phyloP scores from a whole-genome alignment of 2,113 vertebrate species.

The Tachysurus fulvidraco region DNA sequence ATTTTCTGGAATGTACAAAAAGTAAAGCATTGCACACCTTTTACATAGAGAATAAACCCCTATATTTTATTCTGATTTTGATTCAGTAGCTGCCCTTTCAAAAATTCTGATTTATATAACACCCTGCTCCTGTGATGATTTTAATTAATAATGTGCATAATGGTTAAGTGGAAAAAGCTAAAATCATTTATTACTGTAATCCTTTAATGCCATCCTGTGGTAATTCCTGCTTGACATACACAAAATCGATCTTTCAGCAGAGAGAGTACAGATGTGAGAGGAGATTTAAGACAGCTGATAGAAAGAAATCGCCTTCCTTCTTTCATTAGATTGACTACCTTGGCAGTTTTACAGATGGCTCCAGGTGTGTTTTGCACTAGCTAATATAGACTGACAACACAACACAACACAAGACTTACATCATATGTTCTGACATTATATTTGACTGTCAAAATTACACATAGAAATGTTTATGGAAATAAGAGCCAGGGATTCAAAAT shows the following conservation, averaged over 20 bases:
- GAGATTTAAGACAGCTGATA: neutral
- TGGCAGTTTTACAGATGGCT: conserved; percentile 27
- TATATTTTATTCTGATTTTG: neutral
- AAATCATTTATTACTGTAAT: neutral
- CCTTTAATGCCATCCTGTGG: neutral
- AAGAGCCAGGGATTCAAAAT: neutral
- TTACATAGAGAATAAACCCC: neutral
- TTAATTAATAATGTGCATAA: neutral
- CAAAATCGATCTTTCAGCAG: neutral
- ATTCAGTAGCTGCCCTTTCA: neutral
- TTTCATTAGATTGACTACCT: conserved; percentile 3
- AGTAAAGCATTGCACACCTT: neutral
- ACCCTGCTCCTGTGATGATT: neutral
- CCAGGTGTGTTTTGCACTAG: neutral
- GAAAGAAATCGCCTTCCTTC: neutral
- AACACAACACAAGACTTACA: neutral
- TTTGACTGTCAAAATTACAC: neutral
- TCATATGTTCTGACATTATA: neutral
- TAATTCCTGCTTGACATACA: conserved; percentile 20
- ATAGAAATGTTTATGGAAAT: neutral
- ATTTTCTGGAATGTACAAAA: neutral
- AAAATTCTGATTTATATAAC: neutral
- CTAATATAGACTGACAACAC: conserved; percentile 4
- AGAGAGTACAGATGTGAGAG: conserved; percentile 16
- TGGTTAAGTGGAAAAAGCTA: neutral